Evolutionary conservation across 2,113 vertebrate species (phyloP), one percentile per base, ranked within the genome.

Genomic region (Noturus placidus): DNA sequence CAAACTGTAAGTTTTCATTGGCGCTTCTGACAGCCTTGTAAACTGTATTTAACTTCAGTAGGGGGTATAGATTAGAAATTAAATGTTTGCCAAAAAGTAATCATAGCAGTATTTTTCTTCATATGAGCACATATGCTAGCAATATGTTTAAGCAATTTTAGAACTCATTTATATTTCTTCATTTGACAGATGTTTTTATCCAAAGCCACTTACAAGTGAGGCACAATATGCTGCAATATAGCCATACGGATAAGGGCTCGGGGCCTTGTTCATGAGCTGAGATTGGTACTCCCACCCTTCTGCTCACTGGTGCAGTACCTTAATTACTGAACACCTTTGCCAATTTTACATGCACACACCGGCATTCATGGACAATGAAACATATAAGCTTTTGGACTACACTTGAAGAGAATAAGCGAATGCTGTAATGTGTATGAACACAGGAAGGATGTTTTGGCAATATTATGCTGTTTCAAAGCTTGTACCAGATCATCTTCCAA

Each of bases 21-120:
- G 35, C 76, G 4, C 1, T 52, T 83, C 84, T 90, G 90, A 92
- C 91, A 91, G 91, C 65, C 69, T 35, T 70, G 86, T 92, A 91
- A 93, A 93, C 72, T 87, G 91, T 83, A 85, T 5, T 74, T 17
- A 85, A 76, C 52, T 72, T 56, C 11, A 80, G 13, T 19, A 50
- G 72, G 54, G n/a, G 56, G 22, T 42, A 42, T 57, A 67, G 54
- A 15, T 69, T 20, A 33, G 13, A 33, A n/a, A 33, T 17, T 25
- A 25, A 15, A 83, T 69, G 59, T 54, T 69, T 65, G 77, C 65
- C 22, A 61, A 61, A 56, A 20, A 13, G 20, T n/a, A n/a, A 10
- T 56, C 13, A 15, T 67, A 33, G 59, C 67, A 87, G 87, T 84
- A 86, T 90, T 90, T 27, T 87, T 87, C 50, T 83, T 89, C 42